Percentiles rank a stretch among this genome's conserved stretches.
These are phyloP conservation scores for Dendroctonus valens DNA, from an alignment of 1,140 invertebrate genomes.

Conservation along the genomic window DNA sequence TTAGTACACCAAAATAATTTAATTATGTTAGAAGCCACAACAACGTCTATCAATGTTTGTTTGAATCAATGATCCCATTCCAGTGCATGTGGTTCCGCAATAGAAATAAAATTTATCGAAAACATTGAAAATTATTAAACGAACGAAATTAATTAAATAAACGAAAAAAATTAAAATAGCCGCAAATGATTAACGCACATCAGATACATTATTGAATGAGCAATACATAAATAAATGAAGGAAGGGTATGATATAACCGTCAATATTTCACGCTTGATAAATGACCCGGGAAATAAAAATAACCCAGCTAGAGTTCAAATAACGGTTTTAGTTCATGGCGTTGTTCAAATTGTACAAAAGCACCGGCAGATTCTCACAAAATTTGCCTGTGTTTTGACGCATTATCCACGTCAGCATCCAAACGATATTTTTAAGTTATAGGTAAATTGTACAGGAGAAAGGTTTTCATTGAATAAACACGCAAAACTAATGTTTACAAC, in stretches of 20 bases:
- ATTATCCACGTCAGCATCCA: background rate
- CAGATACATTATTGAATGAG: background rate
- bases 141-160: too few relatives aligned
- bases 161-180: too few relatives aligned
- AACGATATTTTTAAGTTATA: slow-evolving; percentile 9
- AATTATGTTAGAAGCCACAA: too few relatives aligned
- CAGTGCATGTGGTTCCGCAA: too few relatives aligned
- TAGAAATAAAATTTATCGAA: too few relatives aligned
- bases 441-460: slow-evolving; percentile 8
- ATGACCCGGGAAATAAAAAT: slow-evolving; percentile 6
- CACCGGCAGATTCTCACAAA: slow-evolving; percentile 4
- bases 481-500: slow-evolving; percentile 1
- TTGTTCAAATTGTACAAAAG: slow-evolving; percentile 14
- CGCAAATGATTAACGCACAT: too few relatives aligned
- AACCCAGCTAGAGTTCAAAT: slow-evolving; percentile 9
- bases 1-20: too few relatives aligned
- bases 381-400: slow-evolving; percentile 4
- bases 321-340: slow-evolving; percentile 10
- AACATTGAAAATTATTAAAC: too few relatives aligned
- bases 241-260: background rate
- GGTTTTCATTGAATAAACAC: slow-evolving; percentile 4
- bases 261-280: background rate
- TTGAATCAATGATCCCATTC: too few relatives aligned
- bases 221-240: background rate
- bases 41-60: too few relatives aligned